Conservation (phyloP, 1,140 invertebrate species). For the Onthophagus taurus region DNA sequence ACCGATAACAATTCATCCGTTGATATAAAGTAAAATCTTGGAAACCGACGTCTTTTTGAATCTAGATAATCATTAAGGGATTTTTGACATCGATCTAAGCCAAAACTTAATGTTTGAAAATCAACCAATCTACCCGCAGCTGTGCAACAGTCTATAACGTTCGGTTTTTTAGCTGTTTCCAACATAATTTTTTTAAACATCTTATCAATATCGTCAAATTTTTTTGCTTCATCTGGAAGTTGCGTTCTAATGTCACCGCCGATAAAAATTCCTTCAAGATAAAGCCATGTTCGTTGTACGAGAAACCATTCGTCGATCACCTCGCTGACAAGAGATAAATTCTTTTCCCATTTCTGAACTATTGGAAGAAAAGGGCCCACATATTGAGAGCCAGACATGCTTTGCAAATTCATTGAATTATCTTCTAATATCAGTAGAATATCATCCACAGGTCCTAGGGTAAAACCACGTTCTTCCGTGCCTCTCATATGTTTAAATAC, state of each 20-base stretch:
- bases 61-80: conserved; percentile 83
- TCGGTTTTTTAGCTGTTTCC: conserved; percentile 65
- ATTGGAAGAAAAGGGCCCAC: conserved; percentile 72
- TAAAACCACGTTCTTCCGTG: conserved; percentile 50
- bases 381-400: conserved; percentile 83
- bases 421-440: conserved; percentile 74
- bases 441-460: conserved; percentile 73
- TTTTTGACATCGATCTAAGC: conserved; percentile 82
- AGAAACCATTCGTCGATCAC: conserved; percentile 78
- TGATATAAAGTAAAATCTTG: conserved; percentile 87
- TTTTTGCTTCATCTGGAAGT: conserved; percentile 76
- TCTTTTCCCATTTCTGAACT: conserved; percentile 78
- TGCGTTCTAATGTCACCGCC: conserved; percentile 77
- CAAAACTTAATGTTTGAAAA: conserved; percentile 59
- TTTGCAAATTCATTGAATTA: conserved; percentile 80
- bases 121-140: conserved; percentile 61
- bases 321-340: conserved; percentile 68
- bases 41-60: conserved; percentile 75
- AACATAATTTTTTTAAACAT: conserved; percentile 74
- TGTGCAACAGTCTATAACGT: conserved; percentile 68
- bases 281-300: conserved; percentile 81
- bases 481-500: conserved; percentile 56
- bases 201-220: conserved; percentile 82
- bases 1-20: conserved; percentile 86
- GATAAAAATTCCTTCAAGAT: conserved; percentile 84